Conservation (phyloP, 2,113 vertebrate species). For the Sciurus niger region DNA sequence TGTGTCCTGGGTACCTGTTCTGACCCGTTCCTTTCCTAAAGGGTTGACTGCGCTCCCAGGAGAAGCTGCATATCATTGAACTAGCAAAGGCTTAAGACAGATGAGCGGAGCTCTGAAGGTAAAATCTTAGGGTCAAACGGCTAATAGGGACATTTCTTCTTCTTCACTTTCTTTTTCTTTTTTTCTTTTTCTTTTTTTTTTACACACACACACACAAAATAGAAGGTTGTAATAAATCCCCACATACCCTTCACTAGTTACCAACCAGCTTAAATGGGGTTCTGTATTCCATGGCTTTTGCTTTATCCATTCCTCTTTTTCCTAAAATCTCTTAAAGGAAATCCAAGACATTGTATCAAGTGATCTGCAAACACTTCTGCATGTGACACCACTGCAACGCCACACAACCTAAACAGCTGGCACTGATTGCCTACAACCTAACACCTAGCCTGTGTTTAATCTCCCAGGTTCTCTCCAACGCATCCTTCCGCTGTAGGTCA, state of each 20-base stretch:
- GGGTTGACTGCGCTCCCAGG: neutral
- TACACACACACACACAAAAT: neutral
- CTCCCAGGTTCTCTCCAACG: neutral
- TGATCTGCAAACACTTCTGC: neutral
- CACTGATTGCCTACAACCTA: neutral
- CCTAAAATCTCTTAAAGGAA: slow-evolving; percentile 36
- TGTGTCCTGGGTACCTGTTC: neutral
- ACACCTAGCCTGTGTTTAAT: neutral
- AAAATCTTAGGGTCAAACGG: slow-evolving; percentile 8
- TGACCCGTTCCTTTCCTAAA: neutral
- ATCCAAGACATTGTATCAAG: neutral
- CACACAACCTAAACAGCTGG: neutral
- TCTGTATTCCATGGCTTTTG: neutral
- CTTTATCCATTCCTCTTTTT: neutral
- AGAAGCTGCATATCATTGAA: neutral
- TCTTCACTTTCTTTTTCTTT: neutral
- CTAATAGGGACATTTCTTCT: neutral
- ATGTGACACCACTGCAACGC: neutral
- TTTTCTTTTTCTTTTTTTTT: neutral
- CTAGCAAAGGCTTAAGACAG: neutral
- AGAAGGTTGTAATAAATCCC: neutral
- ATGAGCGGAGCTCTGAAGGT: neutral
- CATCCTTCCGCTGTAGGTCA: neutral
- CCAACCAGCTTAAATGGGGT: neutral
- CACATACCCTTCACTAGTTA: neutral